Base-by-base conservation (phyloP, 2,888 invertebrate species). In the Chloroclystis v-ata region DNA sequence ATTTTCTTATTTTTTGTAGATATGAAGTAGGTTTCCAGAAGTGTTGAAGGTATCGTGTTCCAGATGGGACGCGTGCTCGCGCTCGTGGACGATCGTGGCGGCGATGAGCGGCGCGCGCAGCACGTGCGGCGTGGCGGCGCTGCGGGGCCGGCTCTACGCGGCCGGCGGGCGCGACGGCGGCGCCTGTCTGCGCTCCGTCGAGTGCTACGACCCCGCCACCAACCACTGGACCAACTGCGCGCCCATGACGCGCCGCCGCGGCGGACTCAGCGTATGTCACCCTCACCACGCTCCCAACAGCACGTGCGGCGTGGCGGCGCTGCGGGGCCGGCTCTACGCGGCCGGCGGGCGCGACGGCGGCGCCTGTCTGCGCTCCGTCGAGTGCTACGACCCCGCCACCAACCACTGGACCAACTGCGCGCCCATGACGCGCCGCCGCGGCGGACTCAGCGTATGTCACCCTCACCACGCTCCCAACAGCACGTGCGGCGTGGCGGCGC, bases 121-220 rank as follows among this genome's bases (percentile, higher is more conserved):
- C 61, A 97, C 97, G 11, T 96, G 96, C 52, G 97, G 97, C 25
- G 95, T 97, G 26, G 96, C 96, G 44, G 95, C 96, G 37, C 89
- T 97, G 38, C 92, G 94, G 61, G 94, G 89, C 25, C 93, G 95
- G 61, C 87, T 98, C 52, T 97, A 95, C 84, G 97, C 96, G 2
- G 96, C 96, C 33, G 97, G 97, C 30, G 97, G 97, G 0, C 91
- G 97, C 43, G 97, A 98, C 82, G 96, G 97, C 37, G 94, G 95
- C 56, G 94, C 95, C 1, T 97, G 97, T 69, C 91, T 98, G 56
- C 91, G 94, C 61, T 95, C 96, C 25, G 95, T 97, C 0, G 98
- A 98, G 87, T 94, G 94, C 77, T 94, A 93, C 79, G 92, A 94
- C 82, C 94, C 94, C 11, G 89, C 90, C 56, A 91, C 91, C 54